Evolutionary conservation across 1,140 invertebrate species (phyloP), one percentile per base, ranked within the genome.

Genomic region (Lysiphlebus fabarum): DNA sequence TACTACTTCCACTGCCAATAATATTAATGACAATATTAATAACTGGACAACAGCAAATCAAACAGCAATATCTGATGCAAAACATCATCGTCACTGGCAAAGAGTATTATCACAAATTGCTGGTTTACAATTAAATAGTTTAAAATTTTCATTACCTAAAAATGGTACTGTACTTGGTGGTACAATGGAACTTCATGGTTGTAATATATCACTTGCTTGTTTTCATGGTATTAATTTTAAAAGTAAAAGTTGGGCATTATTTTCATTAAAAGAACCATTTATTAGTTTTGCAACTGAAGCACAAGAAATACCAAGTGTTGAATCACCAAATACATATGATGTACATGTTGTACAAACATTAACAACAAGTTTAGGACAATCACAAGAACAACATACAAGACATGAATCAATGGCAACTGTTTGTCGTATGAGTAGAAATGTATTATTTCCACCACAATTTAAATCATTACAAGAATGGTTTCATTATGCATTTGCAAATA

Each of bases 221-320:
- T 99, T 98, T 82, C 94, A 98, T 77, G 96, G 95, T 6, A 93
- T 96, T 67, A 98, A 97, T 77, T 96, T 98, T 76, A 95, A 95
- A 65, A 90, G 94, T 36, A 98, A 97, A 79, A 95, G 90, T 3
- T 99, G 96, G 95, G 95, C 95, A 2, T 71, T 98, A 36, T 98
- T 98, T 74, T 96, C 92, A 61, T 80, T 99, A 50, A 91, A 93
- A 74, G 93, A 98, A 65, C 95, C 95, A 0, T 93, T 88, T 61
- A 97, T 98, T 61, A 93, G 90, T 67, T 98, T 98, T 81, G 89
- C 93, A 14, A 96, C 95, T 0, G 95, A 98, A 78, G 93, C 93
- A 2, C 92, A 96, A 74, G 89, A 93, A 76, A 84, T 92, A 44
- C 84, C 85, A 36, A 83, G 84, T 48, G 83, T 85, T 51, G 82